Evolutionary conservation across 2,797 vertebrate species (phyloP).

Genomic region (Cynodonichthys magdalenae): DNA sequence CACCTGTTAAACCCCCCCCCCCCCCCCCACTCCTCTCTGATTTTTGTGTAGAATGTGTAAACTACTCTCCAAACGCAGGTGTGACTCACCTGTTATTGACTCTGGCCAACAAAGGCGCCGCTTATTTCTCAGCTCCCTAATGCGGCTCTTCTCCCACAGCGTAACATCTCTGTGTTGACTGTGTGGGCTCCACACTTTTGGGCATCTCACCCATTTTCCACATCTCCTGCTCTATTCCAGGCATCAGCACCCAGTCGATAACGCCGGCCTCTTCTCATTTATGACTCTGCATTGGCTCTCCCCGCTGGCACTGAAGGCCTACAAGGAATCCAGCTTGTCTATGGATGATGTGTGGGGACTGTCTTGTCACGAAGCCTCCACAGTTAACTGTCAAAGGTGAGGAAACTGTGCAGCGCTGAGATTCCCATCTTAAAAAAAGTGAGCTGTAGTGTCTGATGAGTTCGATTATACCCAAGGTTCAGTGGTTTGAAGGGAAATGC

Average conservation of each 20-base stretch:
- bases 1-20: slow-evolving; percentile 66
- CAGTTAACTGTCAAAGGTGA: slow-evolving; percentile 85
- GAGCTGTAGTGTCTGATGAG: slow-evolving; percentile 14
- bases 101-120: slow-evolving; percentile 45
- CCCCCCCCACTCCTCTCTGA: slow-evolving; percentile 58
- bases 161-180: slow-evolving; percentile 54
- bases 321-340: slow-evolving; percentile 75
- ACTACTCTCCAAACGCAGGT: slow-evolving; percentile 76
- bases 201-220: slow-evolving; percentile 49
- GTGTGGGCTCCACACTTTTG: slow-evolving; percentile 43
- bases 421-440: slow-evolving; percentile 28
- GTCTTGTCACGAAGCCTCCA: slow-evolving; percentile 84
- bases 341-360: slow-evolving; percentile 84
- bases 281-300: slow-evolving; percentile 87
- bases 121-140: slow-evolving; percentile 31
- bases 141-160: slow-evolving; percentile 36
- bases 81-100: slow-evolving; percentile 64
- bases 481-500: slow-evolving; percentile 2
- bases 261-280: slow-evolving; percentile 86
- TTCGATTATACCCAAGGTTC: slow-evolving; percentile 18
- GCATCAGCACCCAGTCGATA: slow-evolving; percentile 87
- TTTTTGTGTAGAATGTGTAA: slow-evolving; percentile 77
- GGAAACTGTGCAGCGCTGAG: slow-evolving; percentile 21
- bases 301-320: slow-evolving; percentile 81
- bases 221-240: slow-evolving; percentile 68